Evolutionary conservation across 2,888 invertebrate species (phyloP), one percentile per base, ranked within the genome.

Genomic region (Xanthorhoe spadicearia): DNA sequence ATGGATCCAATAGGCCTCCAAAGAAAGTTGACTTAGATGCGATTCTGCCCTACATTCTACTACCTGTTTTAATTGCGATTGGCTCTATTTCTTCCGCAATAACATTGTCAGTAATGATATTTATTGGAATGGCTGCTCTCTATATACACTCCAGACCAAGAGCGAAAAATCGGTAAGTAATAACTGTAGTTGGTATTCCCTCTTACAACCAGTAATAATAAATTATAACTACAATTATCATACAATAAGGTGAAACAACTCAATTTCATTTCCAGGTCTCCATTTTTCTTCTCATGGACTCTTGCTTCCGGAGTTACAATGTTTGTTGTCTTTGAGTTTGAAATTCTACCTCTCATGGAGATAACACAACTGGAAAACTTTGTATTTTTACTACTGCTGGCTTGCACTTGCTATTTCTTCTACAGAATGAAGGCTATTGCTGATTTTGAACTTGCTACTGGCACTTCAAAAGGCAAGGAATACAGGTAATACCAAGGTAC

Each of bases 261-360:
- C 1, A 23, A 32, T 32, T 18, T 61, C 46, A 28, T 64, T 88
- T 87, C n/a, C 81, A 93, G 95, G 66, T 96, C 97, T 1, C 95
- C 95, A 78, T 97, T 97, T 84, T 97, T 97, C 83, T 94, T 95
- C 68, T 94, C 95, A 73, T 97, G 97, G 97, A 94, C 95, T 0
- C 80, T 96, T 50, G 95, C 95, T 52, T 96, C 97, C 9, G 93
- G 95, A 3, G 76, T 95, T 4, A 94, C 94, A 75, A 88, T 97
- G 82, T 94, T 95, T 77, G 74, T 95, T 19, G 93, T 97, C 18
- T 97, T 96, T 87, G 96, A 97, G 83, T 83, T 94, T 62, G 90
- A 92, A 69, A 95, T 96, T n/a, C 94, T 97, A 38, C 95, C 95
- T 6, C 89, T 96, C 66, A 86, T 96, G 71, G 96, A 97, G 83